phyloP scores from a whole-genome alignment of 2,113 vertebrate species.

The Butastur rufipennis region DNA sequence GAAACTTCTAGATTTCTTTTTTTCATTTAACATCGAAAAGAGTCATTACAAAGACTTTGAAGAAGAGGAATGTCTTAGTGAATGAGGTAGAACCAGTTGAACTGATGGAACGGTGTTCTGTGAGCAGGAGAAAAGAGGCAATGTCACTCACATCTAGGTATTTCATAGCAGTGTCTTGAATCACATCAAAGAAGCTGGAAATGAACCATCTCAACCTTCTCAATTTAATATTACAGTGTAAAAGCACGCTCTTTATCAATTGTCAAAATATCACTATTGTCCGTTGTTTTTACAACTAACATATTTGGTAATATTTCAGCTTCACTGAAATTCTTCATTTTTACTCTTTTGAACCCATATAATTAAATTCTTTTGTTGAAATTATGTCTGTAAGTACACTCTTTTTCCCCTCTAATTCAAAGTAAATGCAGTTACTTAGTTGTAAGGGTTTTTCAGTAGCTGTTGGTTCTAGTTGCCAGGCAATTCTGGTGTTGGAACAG shows the following conservation, averaged over 20 bases:
- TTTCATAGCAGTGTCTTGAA: neutral
- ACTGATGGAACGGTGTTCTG: neutral
- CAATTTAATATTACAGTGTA: neutral
- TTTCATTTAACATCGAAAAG: neutral
- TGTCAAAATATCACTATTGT: neutral
- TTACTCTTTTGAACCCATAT: neutral
- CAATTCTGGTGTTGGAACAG: neutral
- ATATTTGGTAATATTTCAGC: neutral
- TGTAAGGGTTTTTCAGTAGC: neutral
- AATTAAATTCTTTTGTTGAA: neutral
- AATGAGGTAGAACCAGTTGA: neutral
- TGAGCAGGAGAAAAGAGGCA: neutral
- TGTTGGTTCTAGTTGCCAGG: neutral
- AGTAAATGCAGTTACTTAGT: neutral
- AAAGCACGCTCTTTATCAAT: neutral
- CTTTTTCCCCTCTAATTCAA: neutral
- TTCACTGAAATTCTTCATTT: neutral
- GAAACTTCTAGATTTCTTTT: neutral
- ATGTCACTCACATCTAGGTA: neutral
- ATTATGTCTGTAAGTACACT: neutral
- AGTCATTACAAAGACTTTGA: neutral
- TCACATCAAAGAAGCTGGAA: neutral
- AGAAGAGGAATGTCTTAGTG: neutral
- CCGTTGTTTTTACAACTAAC: neutral
- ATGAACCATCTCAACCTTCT: neutral